A percentile compares a stretch with the other conserved stretches of the same genome.
These are phyloP conservation scores for Drosophila gaucha DNA, from an alignment of 2,888 invertebrate species.

Conservation along the genomic window DNA sequence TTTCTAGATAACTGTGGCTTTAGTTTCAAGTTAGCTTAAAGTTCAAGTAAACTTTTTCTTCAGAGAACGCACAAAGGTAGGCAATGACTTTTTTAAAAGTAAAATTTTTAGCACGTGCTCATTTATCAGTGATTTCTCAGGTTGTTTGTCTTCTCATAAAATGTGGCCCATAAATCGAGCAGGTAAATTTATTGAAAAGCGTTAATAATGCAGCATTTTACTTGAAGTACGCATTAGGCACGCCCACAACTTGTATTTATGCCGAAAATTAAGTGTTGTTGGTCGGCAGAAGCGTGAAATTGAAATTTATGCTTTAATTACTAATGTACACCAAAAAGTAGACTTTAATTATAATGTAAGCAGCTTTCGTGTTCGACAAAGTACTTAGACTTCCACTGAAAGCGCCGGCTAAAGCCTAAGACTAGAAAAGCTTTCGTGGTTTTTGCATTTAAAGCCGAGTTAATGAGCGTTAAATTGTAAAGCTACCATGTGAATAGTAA, in stretches of 20 bases:
- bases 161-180: conserved; percentile 61
- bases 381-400: background rate
- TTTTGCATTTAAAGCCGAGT: conserved; percentile 21
- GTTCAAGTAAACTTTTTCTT: background rate
- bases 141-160: conserved; percentile 58
- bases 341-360: conserved; percentile 35
- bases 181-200: conserved; percentile 63
- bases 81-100: background rate
- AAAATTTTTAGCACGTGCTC: conserved; percentile 44
- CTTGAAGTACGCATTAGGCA: background rate
- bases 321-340: conserved; percentile 25
- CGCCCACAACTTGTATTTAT: background rate
- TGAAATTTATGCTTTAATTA: conserved; percentile 71
- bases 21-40: background rate
- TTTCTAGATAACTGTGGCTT: background rate
- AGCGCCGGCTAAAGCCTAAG: background rate
- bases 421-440: conserved; percentile 6
- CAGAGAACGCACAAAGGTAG: background rate
- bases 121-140: conserved; percentile 58
- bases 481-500: background rate
- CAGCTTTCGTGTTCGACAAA: conserved; percentile 3
- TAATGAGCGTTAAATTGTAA: conserved; percentile 19
- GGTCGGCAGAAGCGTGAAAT: conserved; percentile 71
- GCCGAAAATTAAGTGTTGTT: conserved; percentile 7
- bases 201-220: conserved; percentile 50